These are phyloP conservation scores for Odontocolon sp. DNA, from an alignment of 2,888 invertebrate genomes.

Conservation along the genomic window DNA sequence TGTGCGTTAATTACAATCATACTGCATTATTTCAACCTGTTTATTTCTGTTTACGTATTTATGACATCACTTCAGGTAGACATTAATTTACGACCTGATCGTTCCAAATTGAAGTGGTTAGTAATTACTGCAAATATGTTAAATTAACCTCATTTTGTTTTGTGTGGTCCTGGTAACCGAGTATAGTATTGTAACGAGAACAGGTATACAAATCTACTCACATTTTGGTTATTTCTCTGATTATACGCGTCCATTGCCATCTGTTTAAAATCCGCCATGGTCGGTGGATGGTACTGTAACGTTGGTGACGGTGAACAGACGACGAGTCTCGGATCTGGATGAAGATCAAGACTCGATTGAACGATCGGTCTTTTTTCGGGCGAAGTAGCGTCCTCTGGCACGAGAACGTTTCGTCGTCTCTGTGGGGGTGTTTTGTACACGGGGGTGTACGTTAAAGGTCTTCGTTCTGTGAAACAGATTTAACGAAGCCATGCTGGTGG, in stretches of 20 bases:
- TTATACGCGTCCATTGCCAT: slow-evolving; percentile 79
- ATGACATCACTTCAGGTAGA: no score
- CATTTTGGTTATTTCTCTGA: slow-evolving; percentile 77
- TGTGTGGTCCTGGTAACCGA: no score
- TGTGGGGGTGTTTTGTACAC: slow-evolving; percentile 78
- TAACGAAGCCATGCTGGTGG: slow-evolving; percentile 68
- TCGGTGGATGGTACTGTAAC: slow-evolving; percentile 72
- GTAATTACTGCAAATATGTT: no score
- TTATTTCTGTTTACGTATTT: no score
- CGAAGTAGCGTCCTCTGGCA: slow-evolving; percentile 68
- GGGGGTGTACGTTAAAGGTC: slow-evolving; percentile 77
- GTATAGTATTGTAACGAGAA: background rate
- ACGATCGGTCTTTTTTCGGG: slow-evolving; percentile 76
- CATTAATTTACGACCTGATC: no score
- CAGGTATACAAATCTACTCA: slow-evolving; percentile 60
- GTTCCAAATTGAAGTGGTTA: no score
- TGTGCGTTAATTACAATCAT: no score
- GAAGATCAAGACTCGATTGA: slow-evolving; percentile 71
- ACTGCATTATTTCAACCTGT: no score
- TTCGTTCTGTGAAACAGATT: slow-evolving; percentile 75
- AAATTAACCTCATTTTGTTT: no score
- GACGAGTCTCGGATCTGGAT: slow-evolving; percentile 70
- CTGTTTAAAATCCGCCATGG: slow-evolving; percentile 78
- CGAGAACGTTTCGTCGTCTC: slow-evolving; percentile 73
- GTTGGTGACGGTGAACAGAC: slow-evolving; percentile 70